A percentile compares a stretch with the other conserved stretches of the same genome.
These are phyloP conservation scores for Acanthisitta chloris DNA, from an alignment of 2,113 vertebrate genomes.

Conservation along the genomic window DNA sequence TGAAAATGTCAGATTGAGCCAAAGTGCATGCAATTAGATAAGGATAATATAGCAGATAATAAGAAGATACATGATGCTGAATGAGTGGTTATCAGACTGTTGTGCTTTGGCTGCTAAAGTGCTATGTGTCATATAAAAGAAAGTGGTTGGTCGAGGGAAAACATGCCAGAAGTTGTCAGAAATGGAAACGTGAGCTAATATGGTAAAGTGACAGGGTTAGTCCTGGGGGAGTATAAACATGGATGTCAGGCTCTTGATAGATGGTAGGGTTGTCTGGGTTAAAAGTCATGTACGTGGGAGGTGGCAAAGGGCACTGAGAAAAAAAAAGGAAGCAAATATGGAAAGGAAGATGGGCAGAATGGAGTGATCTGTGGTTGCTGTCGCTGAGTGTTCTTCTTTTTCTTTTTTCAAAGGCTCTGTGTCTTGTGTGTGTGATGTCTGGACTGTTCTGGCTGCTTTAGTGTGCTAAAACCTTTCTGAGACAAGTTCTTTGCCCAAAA, in stretches of 20 bases:
- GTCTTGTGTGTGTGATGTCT: neutral
- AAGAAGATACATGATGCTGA: neutral
- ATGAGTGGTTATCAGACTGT: neutral
- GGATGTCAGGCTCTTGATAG: neutral
- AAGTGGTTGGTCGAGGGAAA: neutral
- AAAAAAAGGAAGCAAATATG: neutral
- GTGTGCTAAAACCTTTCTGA: neutral
- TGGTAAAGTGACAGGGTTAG: neutral
- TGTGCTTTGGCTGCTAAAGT: neutral
- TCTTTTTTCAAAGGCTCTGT: neutral
- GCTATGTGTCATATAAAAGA: neutral
- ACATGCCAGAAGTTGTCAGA: neutral
- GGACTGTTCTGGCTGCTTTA: neutral
- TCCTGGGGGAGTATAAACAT: neutral
- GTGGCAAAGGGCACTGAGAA: neutral
- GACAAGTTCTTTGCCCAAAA: neutral
- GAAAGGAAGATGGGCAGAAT: neutral
- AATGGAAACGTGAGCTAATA: neutral
- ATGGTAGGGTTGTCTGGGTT: neutral
- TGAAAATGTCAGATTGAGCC: slow-evolving; percentile 18
- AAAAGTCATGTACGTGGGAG: neutral
- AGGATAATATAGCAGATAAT: slow-evolving; percentile 28
- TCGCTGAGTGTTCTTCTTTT: neutral
- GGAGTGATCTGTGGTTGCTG: neutral
- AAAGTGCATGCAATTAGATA: slow-evolving; percentile 40